Base-by-base conservation (phyloP, 2,888 invertebrate genomes). In the Bruchidius siliquastri region DNA sequence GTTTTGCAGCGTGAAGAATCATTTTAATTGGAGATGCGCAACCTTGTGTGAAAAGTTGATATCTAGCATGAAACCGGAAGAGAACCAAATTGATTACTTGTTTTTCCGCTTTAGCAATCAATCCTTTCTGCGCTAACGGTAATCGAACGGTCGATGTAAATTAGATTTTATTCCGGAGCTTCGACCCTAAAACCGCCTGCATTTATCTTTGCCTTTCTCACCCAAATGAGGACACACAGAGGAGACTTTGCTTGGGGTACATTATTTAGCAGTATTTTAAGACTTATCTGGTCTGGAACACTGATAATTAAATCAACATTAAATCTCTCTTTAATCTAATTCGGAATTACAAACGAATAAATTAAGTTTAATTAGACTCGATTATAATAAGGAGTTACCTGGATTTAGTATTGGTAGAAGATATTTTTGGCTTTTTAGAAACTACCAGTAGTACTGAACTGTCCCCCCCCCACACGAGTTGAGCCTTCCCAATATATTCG, bases 91-190 rank as follows among this genome's bases (percentile, higher is more conserved):
- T 72, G 71, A 75, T 74, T 67, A 71, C 74, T 75, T 75, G 74
- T 75, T 76, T 73, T 74, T 74, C 73, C 73, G 67, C 68, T 74
- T 66, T n/a, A 71, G 74, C 71, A 72, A 76, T 76, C 74, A 73
- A 76, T 74, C 72, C 73, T 69, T 30, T 26, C 74, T 69, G 68
- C 69, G 69, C 67, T 21, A 70, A 68, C 74, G 68, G 74, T 74
- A 74, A 76, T 74, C 73, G 74, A 72, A 74, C 71, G 76, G 70
- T 72, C 74, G 74, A 74, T 74, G 71, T 73, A 75, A 73, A 74
- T 74, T 76, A 73, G 74, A 76, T 76, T 76, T 68, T 67, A 73
- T 74, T 72, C 76, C 18, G 18, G 18, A 13, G 49, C 18, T 13
- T 1, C 49, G 49, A 49, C 49, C 49, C 49, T 18, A 1, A 18